Evolutionary conservation across 2,888 invertebrate genomes (phyloP).

Genomic region (Hoplodrina ambigua): DNA sequence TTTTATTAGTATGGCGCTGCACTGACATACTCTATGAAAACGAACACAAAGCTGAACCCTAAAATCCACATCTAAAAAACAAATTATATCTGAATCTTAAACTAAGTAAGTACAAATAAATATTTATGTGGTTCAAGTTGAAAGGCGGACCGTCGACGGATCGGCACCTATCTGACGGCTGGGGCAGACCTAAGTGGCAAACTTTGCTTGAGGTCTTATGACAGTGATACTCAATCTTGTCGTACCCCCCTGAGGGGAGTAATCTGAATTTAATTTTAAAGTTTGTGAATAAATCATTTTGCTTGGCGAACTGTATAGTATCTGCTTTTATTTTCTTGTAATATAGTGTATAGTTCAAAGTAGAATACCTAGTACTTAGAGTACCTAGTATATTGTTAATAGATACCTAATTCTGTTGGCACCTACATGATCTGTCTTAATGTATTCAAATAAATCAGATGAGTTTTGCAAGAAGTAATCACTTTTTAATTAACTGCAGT

Average conservation of each 20-base stretch:
- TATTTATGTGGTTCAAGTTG: slow-evolving; percentile 66
- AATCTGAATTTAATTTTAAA: slow-evolving; percentile 56
- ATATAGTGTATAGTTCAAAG: neutral
- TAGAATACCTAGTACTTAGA: neutral
- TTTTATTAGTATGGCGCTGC: no score
- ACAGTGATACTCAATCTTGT: slow-evolving; percentile 52
- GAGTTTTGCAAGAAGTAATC: no score
- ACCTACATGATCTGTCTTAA: no score
- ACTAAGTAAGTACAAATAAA: slow-evolving; percentile 64
- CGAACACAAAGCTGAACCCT: neutral
- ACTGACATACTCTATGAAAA: no score
- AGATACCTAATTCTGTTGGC: neutral
- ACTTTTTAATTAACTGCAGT: no score
- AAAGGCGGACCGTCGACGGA: slow-evolving; percentile 49
- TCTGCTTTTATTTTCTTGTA: slow-evolving; percentile 19
- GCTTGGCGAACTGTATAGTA: slow-evolving; percentile 29
- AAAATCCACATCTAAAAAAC: slow-evolving; percentile 11
- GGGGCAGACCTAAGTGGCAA: slow-evolving; percentile 57
- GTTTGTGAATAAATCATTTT: slow-evolving; percentile 48
- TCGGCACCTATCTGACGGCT: slow-evolving; percentile 63
- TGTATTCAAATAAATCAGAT: no score
- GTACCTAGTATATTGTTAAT: neutral
- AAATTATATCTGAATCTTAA: slow-evolving; percentile 35
- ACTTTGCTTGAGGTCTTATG: slow-evolving; percentile 34
- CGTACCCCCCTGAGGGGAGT: slow-evolving; percentile 26